Evolutionary conservation across 64 coral and sea anemone species (phyloP).

Genomic region (Montipora capricornis): DNA sequence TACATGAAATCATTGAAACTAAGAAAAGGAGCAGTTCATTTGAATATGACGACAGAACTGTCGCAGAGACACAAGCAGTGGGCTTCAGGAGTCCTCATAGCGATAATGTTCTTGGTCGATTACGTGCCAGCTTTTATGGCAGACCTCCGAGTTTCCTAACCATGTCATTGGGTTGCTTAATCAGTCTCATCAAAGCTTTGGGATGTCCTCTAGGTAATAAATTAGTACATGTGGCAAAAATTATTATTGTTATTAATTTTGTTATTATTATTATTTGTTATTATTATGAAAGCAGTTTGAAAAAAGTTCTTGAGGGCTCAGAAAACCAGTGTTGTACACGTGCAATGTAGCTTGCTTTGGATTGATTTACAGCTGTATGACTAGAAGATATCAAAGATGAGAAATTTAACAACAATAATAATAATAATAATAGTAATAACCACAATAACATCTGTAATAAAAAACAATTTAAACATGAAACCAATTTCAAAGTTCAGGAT

Average conservation of each 20-base stretch:
- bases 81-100: slow-evolving; percentile 80
- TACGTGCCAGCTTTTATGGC: slow-evolving; percentile 89
- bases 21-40: slow-evolving; percentile 62
- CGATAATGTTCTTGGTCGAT: slow-evolving; percentile 81
- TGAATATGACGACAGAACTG: slow-evolving; percentile 81
- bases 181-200: slow-evolving; percentile 72
- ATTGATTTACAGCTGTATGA: too few relatives aligned
- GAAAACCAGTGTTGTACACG: too few relatives aligned
- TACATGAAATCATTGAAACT: slow-evolving; percentile 66
- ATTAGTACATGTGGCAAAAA: too few relatives aligned
- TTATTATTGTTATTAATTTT: not conserved
- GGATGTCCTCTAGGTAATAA: slow-evolving; percentile 87
- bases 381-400: too few relatives aligned
- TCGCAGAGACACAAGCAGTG: slow-evolving; percentile 79
- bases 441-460: too few relatives aligned
- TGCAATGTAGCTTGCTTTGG: too few relatives aligned
- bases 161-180: slow-evolving; percentile 73
- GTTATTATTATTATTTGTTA: not conserved
- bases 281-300: too few relatives aligned
- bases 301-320: too few relatives aligned
- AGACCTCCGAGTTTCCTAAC: slow-evolving; percentile 74
- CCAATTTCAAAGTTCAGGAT: too few relatives aligned
- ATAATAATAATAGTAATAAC: too few relatives aligned
- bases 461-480: too few relatives aligned
- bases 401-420: too few relatives aligned